Conservation (phyloP, 2,113 vertebrate genomes). For the Alaudala cheleensis region DNA sequence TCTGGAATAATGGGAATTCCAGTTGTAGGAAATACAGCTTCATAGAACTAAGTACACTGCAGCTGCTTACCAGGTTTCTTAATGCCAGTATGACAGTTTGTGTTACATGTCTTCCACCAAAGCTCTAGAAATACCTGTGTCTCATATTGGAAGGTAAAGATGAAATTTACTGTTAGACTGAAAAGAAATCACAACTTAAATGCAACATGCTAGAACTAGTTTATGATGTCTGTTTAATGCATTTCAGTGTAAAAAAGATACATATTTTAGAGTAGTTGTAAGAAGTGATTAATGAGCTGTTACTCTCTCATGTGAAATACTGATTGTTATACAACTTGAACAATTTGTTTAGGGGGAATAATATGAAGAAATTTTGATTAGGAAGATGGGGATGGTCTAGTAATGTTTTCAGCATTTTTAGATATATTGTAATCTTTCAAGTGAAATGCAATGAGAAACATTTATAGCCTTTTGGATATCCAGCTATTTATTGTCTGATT, state of each 20-base stretch:
- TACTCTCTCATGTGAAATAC: neutral
- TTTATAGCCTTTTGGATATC: neutral
- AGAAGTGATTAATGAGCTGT: neutral
- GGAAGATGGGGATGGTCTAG: neutral
- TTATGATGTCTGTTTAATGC: neutral
- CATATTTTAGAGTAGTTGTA: fast-evolving
- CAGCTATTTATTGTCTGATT: neutral
- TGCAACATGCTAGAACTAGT: neutral
- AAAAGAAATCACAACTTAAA: neutral
- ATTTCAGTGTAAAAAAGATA: neutral
- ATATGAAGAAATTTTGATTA: neutral
- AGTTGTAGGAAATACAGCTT: neutral
- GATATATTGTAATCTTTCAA: neutral
- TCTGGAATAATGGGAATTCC: neutral
- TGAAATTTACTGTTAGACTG: neutral
- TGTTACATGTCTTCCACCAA: neutral
- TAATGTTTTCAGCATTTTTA: neutral
- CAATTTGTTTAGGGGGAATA: neutral
- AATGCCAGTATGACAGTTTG: neutral
- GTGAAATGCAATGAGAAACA: neutral
- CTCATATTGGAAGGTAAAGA: neutral
- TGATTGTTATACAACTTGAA: neutral
- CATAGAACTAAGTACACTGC: neutral
- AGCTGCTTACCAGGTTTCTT: neutral
- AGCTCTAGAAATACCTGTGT: neutral